These are phyloP conservation scores for Maylandia zebra DNA, from an alignment of 2,113 vertebrate genomes.

Conservation along the genomic window DNA sequence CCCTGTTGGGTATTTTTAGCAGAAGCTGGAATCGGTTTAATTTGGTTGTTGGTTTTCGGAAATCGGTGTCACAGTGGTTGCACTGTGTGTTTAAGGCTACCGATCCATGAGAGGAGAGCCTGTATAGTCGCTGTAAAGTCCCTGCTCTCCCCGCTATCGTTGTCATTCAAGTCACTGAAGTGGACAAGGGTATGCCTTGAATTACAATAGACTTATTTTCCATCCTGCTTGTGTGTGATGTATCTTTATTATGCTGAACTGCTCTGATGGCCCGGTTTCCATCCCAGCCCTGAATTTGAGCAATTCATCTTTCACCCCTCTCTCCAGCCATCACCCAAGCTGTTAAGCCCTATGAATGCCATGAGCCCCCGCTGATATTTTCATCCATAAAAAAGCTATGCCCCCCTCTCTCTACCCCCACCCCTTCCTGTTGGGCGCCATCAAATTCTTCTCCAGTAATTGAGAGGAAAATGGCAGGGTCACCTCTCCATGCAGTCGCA, in stretches of 20 bases:
- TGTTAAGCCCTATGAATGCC: constrained; percentile 10
- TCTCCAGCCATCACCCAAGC: background rate
- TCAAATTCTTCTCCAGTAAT: constrained; percentile 20
- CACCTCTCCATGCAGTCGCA: background rate
- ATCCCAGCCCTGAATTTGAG: background rate
- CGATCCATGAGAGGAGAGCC: background rate
- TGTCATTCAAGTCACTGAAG: background rate
- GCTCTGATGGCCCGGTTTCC: background rate
- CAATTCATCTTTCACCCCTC: background rate
- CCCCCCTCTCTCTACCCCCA: background rate
- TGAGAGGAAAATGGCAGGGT: constrained; percentile 25
- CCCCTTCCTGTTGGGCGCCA: background rate
- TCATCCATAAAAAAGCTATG: constrained; percentile 11
- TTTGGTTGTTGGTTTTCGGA: background rate
- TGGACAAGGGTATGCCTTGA: background rate
- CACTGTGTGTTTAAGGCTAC: background rate
- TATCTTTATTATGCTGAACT: background rate
- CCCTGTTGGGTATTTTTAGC: constrained; percentile 11
- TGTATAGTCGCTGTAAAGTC: background rate
- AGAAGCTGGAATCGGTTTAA: constrained; percentile 1
- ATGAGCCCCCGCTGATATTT: constrained; percentile 23
- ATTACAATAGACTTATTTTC: constrained; percentile 15
- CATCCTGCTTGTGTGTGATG: background rate
- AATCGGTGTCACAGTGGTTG: background rate
- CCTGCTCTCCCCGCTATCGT: background rate